Evolutionary conservation across 2,113 vertebrate genomes (phyloP).

Genomic region (Apteryx owenii): DNA sequence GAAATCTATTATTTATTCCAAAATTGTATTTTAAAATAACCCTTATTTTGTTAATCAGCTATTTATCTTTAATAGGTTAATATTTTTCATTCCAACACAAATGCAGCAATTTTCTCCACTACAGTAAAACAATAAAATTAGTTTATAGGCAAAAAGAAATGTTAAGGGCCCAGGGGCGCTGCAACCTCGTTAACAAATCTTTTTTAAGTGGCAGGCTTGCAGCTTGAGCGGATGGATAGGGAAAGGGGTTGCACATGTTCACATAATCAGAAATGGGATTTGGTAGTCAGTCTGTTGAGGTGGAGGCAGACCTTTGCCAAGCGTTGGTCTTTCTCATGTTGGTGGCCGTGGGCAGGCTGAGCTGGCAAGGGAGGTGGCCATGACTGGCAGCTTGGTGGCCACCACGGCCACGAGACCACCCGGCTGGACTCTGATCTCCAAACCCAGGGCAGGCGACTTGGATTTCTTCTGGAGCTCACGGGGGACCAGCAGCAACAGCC

Average conservation of each 20-base stretch:
- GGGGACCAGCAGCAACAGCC: no score
- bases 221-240: background rate
- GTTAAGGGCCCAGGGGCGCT: slow-evolving; percentile 27
- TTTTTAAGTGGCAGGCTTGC: slow-evolving; percentile 45
- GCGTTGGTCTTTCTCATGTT: background rate
- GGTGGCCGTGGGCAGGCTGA: fast-evolving
- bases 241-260: background rate
- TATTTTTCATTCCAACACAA: background rate
- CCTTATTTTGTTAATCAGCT: background rate
- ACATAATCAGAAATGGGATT: background rate
- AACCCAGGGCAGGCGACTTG: no score
- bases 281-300: fast-evolving
- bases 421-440: no score
- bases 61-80: background rate
- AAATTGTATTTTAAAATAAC: background rate
- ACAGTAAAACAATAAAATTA: slow-evolving; percentile 35
- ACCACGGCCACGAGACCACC: no score
- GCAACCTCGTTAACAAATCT: slow-evolving; percentile 46
- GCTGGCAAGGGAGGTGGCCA: no score
- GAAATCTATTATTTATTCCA: background rate
- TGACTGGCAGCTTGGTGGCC: no score
- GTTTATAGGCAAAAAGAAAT: slow-evolving; percentile 36
- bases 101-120: background rate
- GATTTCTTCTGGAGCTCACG: no score
- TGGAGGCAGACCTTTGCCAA: background rate